Conservation (phyloP, 2,113 vertebrate genomes). For the Chloropsis hardwickii region DNA sequence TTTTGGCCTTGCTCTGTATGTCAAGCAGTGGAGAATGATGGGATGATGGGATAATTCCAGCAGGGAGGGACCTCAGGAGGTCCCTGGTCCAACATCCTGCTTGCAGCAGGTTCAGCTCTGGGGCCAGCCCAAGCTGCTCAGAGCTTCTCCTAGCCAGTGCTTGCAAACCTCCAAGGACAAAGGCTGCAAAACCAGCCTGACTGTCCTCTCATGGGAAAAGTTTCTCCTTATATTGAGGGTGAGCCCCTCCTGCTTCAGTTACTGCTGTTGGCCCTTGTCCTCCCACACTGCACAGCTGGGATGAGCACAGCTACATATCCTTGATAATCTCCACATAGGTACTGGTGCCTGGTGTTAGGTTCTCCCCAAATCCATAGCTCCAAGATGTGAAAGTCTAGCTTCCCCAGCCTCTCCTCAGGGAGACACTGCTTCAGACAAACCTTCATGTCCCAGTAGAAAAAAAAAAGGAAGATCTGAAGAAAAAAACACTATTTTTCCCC, state of each 20-base stretch:
- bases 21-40: not conserved
- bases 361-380: not conserved
- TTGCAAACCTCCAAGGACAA: not conserved
- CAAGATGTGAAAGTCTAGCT: not conserved
- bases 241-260: not conserved
- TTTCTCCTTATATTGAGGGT: not conserved
- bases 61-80: not conserved
- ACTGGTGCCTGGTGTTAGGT: not conserved
- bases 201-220: not conserved
- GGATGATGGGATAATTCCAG: not conserved
- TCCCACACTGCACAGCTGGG: accelerated
- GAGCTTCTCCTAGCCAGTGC: not conserved
- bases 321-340: not conserved
- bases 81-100: not conserved
- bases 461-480: not conserved
- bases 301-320: not conserved
- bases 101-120: not conserved
- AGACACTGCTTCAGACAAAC: not conserved
- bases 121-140: not conserved
- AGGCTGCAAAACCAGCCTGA: not conserved
- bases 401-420: not conserved
- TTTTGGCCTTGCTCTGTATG: not conserved
- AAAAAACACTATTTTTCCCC: accelerated
- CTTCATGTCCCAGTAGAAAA: not conserved
- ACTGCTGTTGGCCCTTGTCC: not conserved